Evolutionary conservation across 2,888 invertebrate genomes (phyloP).

Genomic region (Argyresthia albistria): DNA sequence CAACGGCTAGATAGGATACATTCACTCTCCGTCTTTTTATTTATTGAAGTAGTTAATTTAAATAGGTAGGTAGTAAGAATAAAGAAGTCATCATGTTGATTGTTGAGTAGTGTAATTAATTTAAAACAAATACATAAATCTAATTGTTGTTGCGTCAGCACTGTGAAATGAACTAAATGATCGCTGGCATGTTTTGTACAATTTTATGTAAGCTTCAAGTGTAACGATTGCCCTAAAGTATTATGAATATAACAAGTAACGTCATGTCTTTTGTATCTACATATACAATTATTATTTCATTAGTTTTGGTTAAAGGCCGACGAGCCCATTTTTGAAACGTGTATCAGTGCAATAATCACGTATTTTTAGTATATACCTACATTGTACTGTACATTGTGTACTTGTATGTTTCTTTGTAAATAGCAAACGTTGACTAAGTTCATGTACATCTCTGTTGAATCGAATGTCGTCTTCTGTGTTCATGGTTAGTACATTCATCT

Average conservation of each 20-base stretch:
- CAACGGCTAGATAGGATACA: background rate
- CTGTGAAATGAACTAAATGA: background rate
- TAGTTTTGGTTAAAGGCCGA: background rate
- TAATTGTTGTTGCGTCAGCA: background rate
- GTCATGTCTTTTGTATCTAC: background rate
- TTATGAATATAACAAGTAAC: background rate
- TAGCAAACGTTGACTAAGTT: slow-evolving; percentile 29
- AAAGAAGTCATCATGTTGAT: slow-evolving; percentile 26
- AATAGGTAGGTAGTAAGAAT: slow-evolving; percentile 31
- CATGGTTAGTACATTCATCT: too few relatives aligned
- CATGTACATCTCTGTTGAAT: slow-evolving; percentile 12
- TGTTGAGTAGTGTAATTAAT: slow-evolving; percentile 21
- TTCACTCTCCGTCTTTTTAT: background rate
- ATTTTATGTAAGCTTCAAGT: background rate
- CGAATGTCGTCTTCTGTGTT: slow-evolving; percentile 1
- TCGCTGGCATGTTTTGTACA: background rate
- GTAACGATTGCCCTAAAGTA: background rate
- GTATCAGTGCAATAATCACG: slow-evolving; percentile 48
- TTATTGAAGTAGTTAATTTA: slow-evolving; percentile 18
- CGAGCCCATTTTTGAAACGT: slow-evolving; percentile 18
- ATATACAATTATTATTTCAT: background rate
- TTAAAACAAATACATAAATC: background rate
- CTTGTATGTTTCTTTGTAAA: slow-evolving; percentile 48
- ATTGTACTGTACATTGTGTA: slow-evolving; percentile 27
- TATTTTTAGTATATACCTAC: slow-evolving; percentile 23